Conservation (phyloP, 2,113 vertebrate genomes). For the Syngnathus scovelli region DNA sequence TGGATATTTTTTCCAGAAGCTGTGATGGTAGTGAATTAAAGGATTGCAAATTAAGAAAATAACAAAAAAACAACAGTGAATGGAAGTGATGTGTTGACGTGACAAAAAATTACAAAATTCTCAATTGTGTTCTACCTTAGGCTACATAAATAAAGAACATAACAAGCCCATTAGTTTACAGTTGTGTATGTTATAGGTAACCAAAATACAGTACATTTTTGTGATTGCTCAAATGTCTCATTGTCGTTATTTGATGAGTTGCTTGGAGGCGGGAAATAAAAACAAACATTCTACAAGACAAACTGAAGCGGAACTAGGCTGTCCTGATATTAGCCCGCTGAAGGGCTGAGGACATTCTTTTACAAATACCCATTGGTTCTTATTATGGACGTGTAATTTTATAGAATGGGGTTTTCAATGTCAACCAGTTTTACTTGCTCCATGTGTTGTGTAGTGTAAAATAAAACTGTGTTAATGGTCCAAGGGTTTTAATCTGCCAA, state of each 20-base stretch:
- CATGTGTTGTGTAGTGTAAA: neutral
- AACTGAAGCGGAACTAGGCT: too few species aligned
- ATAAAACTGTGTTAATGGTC: neutral
- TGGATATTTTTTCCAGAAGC: neutral
- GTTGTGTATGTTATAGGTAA: neutral
- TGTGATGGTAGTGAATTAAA: neutral
- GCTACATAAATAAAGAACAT: neutral
- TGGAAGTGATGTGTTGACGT: neutral
- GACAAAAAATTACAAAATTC: neutral
- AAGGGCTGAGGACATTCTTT: neutral
- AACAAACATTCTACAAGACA: too few species aligned
- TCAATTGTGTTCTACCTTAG: neutral
- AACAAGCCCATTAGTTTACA: neutral
- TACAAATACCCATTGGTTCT: neutral
- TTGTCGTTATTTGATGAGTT: conserved; percentile 14
- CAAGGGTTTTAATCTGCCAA: neutral
- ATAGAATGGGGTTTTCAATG: neutral
- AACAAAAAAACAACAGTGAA: neutral
- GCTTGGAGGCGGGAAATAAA: conserved; percentile 35
- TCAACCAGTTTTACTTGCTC: neutral
- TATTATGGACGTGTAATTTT: neutral
- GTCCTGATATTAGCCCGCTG: neutral
- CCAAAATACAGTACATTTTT: neutral
- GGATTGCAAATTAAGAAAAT: neutral
- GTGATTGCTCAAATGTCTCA: neutral